phyloP scores from a whole-genome alignment of 2,888 invertebrate genomes.

The Bursaphelenchus okinawaensis region DNA sequence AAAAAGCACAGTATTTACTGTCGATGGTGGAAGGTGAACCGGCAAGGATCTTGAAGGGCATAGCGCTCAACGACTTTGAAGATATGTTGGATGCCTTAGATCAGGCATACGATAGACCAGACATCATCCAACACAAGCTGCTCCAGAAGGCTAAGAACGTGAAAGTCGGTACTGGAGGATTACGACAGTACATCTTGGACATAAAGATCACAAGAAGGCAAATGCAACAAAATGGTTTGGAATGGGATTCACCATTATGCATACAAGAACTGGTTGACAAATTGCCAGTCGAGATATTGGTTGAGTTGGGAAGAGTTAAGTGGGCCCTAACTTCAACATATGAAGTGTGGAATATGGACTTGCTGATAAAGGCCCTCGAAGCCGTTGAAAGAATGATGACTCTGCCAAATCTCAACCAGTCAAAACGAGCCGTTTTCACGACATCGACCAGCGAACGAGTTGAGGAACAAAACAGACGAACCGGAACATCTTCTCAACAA shows the following conservation, averaged over 20 bases:
- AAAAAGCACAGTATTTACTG: neutral
- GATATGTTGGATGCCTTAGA: neutral
- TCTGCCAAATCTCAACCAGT: neutral
- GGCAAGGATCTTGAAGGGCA: neutral
- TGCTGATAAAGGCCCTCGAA: neutral
- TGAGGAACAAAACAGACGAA: neutral
- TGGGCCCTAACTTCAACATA: slow-evolving; percentile 1
- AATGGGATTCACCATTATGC: neutral
- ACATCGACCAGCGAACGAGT: too few relatives aligned
- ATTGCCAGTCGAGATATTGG: neutral
- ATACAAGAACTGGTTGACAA: neutral
- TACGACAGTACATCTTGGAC: neutral
- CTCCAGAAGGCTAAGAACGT: neutral
- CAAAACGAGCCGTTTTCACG: neutral
- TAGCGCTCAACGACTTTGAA: neutral
- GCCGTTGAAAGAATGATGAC: neutral
- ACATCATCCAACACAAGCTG: neutral
- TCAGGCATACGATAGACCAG: neutral
- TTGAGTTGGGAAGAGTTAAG: neutral
- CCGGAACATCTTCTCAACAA: too few relatives aligned
- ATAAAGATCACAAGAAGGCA: neutral
- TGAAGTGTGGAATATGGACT: neutral
- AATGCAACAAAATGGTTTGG: neutral
- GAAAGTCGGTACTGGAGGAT: neutral
- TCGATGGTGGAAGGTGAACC: neutral